These are phyloP conservation scores for Panurus biarmicus DNA, from an alignment of 2,113 vertebrate genomes.

Conservation along the genomic window DNA sequence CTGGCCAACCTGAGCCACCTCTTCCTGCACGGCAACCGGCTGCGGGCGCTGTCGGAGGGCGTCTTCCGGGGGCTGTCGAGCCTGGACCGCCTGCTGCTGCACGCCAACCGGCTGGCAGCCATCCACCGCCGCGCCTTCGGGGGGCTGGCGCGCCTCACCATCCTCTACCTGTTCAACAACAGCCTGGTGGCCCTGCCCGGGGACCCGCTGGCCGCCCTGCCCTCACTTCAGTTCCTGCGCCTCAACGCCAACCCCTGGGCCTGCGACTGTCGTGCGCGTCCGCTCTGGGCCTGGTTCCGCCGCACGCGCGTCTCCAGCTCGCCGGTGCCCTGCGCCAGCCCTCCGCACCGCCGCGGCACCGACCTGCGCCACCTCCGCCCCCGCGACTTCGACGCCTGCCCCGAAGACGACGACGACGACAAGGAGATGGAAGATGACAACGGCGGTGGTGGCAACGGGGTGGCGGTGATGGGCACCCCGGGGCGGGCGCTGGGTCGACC, in stretches of 20 bases:
- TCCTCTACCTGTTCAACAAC: slow-evolving; percentile 97
- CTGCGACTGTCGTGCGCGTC: slow-evolving; percentile 88
- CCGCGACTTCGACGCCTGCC: slow-evolving; percentile 75
- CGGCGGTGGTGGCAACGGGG: slow-evolving; percentile 71
- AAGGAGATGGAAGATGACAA: slow-evolving; percentile 62
- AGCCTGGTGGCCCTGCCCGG: slow-evolving; percentile 85
- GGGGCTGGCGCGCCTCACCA: slow-evolving; percentile 87
- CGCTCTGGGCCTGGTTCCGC: slow-evolving; percentile 91
- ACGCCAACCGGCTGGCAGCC: slow-evolving; percentile 86
- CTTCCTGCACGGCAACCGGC: slow-evolving; percentile 91
- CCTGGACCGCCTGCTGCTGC: slow-evolving; percentile 91
- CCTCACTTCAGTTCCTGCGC: slow-evolving; percentile 90
- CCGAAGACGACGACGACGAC: slow-evolving; percentile 71
- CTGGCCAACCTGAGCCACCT: slow-evolving; percentile 94
- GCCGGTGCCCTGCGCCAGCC: slow-evolving; percentile 80
- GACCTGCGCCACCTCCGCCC: slow-evolving; percentile 86
- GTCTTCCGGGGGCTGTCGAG: slow-evolving; percentile 88
- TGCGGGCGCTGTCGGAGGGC: slow-evolving; percentile 86
- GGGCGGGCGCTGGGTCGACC: slow-evolving; percentile 48
- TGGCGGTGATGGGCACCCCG: slow-evolving; percentile 43
- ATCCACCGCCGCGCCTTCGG: slow-evolving; percentile 86
- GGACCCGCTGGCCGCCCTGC: slow-evolving; percentile 81
- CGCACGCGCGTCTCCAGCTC: slow-evolving; percentile 88
- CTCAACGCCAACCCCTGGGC: slow-evolving; percentile 96
- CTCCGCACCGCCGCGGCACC: slow-evolving; percentile 77